phyloP scores from a whole-genome alignment of 2,113 vertebrate genomes.

The Tychaedon coryphoeus region DNA sequence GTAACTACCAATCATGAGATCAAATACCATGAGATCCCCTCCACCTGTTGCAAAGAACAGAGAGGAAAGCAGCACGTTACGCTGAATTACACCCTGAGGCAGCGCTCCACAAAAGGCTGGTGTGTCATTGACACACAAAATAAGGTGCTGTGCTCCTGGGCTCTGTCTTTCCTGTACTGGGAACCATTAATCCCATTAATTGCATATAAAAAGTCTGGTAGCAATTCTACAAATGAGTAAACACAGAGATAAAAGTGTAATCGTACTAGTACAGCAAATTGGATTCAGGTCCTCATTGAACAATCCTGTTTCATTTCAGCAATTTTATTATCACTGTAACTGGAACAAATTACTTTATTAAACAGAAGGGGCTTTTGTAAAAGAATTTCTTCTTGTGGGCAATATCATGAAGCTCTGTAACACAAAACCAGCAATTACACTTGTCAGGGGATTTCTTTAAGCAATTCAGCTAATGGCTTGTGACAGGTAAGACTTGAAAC shows the following conservation, averaged over 20 bases:
- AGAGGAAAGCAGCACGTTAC: background rate
- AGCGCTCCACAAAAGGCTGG: background rate
- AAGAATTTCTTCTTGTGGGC: conserved; percentile 72
- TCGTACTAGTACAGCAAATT: conserved; percentile 76
- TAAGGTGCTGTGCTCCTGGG: conserved; percentile 5
- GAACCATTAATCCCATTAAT: conserved; percentile 80
- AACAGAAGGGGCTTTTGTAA: conserved; percentile 74
- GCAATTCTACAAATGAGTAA: conserved; percentile 84
- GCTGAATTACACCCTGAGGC: background rate
- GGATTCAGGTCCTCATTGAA: conserved; percentile 77
- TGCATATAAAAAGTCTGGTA: conserved; percentile 73
- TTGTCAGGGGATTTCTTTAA: conserved; percentile 75
- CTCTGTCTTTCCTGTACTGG: conserved; percentile 35
- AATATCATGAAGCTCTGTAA: conserved; percentile 71
- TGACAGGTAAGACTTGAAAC: conserved; percentile 69
- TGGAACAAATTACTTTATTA: conserved; percentile 85
- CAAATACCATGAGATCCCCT: background rate
- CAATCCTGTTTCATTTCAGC: conserved; percentile 80
- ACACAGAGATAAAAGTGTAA: conserved; percentile 79
- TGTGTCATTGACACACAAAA: background rate
- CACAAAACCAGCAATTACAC: conserved; percentile 72
- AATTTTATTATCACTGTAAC: conserved; percentile 84
- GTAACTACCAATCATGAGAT: background rate
- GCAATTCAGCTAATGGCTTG: conserved; percentile 78
- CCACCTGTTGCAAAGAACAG: background rate